phyloP scores from a whole-genome alignment of 2,888 invertebrate genomes.

The Leptopilina syphax region DNA sequence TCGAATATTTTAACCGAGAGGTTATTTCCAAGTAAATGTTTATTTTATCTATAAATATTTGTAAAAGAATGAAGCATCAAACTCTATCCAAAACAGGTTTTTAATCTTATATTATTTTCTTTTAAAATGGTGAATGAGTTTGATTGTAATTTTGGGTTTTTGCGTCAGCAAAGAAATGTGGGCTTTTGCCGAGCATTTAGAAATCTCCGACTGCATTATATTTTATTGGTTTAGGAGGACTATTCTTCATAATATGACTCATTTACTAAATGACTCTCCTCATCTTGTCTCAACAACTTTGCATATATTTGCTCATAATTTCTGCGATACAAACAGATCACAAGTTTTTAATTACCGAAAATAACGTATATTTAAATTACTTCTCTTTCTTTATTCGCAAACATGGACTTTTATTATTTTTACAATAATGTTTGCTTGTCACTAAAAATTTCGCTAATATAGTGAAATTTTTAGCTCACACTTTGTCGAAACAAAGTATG shows the following conservation, averaged over 20 bases:
- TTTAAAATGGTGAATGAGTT: background rate
- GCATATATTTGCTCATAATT: slow-evolving; percentile 7
- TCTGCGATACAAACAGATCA: background rate
- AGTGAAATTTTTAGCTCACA: too few species aligned
- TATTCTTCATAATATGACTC: background rate
- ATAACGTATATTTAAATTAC: too few species aligned
- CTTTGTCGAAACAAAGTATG: too few species aligned
- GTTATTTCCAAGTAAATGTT: background rate
- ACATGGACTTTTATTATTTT: too few species aligned
- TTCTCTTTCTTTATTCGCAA: too few species aligned
- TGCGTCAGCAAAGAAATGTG: background rate
- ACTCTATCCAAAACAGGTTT: background rate
- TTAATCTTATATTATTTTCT: background rate
- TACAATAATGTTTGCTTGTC: too few species aligned
- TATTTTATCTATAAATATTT: slow-evolving; percentile 21
- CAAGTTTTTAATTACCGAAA: background rate
- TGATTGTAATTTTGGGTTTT: slow-evolving; percentile 3
- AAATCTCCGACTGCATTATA: background rate
- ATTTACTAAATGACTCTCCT: background rate
- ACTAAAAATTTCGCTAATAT: too few species aligned
- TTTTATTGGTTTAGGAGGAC: background rate
- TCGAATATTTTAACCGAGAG: background rate
- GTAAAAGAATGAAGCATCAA: background rate
- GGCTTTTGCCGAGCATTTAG: background rate
- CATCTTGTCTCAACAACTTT: background rate